Base-by-base conservation (phyloP, 2,797 vertebrate species). In the Hyperoplus immaculatus region DNA sequence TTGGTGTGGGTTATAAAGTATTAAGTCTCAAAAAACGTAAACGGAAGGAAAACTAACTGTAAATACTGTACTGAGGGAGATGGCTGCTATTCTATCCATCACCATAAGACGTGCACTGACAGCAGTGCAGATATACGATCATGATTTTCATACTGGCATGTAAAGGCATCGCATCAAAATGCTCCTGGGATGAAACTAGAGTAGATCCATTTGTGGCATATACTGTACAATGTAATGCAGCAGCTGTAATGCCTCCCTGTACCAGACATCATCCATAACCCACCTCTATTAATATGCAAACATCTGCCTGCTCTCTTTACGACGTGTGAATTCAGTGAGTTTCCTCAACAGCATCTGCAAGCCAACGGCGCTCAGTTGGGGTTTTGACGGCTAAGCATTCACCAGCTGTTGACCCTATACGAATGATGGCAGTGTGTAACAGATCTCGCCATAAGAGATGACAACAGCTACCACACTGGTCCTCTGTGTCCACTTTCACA, bases 201-300 rank as follows among this genome's bases (percentile, higher is more conserved):
- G 72, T 42, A 62, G 69, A 64, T 83, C 87, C 90, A 89, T 93
- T 88, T 91, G 90, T 79, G 83, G 71, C 42, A 6, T 88, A 79
- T 78, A 90, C 77, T 80, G 83, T 90, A 82, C 51, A 78, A 67
- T 72, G 87, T 82, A 85, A 85, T 72, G 76, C 63, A 88, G 87
- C 92, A 93, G 89, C 89, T 93, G 89, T 79, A 90, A 75, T 39
- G 72, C 81, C 81, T 89, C 81, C 62, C 74, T 53, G 63, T 71
- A 73, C 73, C 86, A 89, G 82, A 88, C 84, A 86, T 56, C 66
- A 72, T 81, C 81, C 81, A 70, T 55, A 73, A 82, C 87, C 76
- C 61, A 46, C 86, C 83, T 87, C 85, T 77, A 92, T 94, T 93
- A 92, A 91, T 86, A 94, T 94, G 93, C 92, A 89, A 94, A 94